Percentiles rank a stretch among this genome's conserved stretches.
These are phyloP conservation scores for Craniophora ligustri DNA, from an alignment of 2,888 invertebrate genomes.

Conservation along the genomic window DNA sequence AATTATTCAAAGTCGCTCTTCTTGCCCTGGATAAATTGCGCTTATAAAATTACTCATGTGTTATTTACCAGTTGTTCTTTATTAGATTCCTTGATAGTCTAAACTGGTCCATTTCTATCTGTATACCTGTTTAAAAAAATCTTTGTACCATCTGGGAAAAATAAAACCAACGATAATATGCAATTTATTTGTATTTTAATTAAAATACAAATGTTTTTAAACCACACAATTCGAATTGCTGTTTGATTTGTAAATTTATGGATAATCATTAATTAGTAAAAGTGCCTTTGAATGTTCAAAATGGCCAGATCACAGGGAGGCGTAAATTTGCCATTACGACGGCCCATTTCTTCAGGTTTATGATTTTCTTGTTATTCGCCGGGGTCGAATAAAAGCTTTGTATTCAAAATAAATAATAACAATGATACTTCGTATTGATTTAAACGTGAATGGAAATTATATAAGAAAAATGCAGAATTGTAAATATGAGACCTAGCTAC, in stretches of 20 bases:
- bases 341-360: slow-evolving; percentile 33
- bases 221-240: neutral
- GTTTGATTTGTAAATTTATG: neutral
- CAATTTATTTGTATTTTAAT: too few relatives aligned
- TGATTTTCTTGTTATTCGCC: slow-evolving; percentile 28
- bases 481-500: neutral
- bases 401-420: slow-evolving; percentile 33
- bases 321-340: slow-evolving; percentile 32
- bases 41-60: too few relatives aligned
- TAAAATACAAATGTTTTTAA: too few relatives aligned
- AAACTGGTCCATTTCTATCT: too few relatives aligned
- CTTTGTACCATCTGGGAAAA: too few relatives aligned
- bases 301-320: slow-evolving; percentile 23
- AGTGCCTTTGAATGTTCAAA: slow-evolving; percentile 27
- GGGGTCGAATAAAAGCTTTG: slow-evolving; percentile 23
- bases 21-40: too few relatives aligned
- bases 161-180: too few relatives aligned
- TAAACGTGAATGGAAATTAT: slow-evolving; percentile 4
- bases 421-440: slow-evolving; percentile 18
- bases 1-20: neutral
- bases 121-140: too few relatives aligned
- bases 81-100: too few relatives aligned
- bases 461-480: slow-evolving; percentile 10
- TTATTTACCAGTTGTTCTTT: too few relatives aligned
- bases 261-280: slow-evolving; percentile 18